Conservation (phyloP, 2,888 invertebrate genomes). For the Helicoverpa assulta region DNA sequence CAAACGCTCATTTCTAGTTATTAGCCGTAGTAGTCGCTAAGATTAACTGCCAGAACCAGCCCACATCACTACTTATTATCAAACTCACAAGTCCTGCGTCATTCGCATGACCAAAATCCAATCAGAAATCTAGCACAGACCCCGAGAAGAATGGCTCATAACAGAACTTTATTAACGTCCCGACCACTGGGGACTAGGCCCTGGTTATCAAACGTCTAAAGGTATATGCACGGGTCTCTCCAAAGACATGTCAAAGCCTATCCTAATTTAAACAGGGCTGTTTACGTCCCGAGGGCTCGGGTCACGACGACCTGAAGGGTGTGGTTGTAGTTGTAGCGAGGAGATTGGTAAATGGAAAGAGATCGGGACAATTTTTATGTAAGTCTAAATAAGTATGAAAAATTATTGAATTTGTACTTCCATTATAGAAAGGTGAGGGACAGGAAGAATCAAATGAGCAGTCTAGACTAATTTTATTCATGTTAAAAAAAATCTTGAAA, state of each 20-base stretch:
- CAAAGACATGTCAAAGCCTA: slow-evolving; percentile 87
- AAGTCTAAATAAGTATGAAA: no score
- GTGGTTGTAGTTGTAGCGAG: slow-evolving; percentile 60
- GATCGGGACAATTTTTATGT: not conserved
- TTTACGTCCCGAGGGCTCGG: slow-evolving; percentile 81
- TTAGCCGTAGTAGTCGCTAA: no score
- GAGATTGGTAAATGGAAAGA: slow-evolving; percentile 12
- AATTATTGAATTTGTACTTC: no score
- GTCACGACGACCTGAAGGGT: slow-evolving; percentile 64
- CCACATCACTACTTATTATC: not conserved
- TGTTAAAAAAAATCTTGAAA: no score
- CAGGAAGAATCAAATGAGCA: no score
- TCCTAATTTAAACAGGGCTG: slow-evolving; percentile 88
- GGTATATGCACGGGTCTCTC: slow-evolving; percentile 68
- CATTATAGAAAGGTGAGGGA: no score
- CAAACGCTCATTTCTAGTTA: no score
- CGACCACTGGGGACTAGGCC: slow-evolving; percentile 40
- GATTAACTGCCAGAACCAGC: not conserved
- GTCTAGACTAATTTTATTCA: no score
- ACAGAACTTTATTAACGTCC: slow-evolving; percentile 53
- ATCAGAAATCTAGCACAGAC: slow-evolving; percentile 34
- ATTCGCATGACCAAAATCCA: slow-evolving; percentile 40
- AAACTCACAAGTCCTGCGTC: not conserved
- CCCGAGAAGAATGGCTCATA: slow-evolving; percentile 40
- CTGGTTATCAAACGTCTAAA: slow-evolving; percentile 68